Evolutionary conservation across 2,888 invertebrate genomes (phyloP), one percentile per base, ranked within the genome.

Genomic region (Acleris holmiana): DNA sequence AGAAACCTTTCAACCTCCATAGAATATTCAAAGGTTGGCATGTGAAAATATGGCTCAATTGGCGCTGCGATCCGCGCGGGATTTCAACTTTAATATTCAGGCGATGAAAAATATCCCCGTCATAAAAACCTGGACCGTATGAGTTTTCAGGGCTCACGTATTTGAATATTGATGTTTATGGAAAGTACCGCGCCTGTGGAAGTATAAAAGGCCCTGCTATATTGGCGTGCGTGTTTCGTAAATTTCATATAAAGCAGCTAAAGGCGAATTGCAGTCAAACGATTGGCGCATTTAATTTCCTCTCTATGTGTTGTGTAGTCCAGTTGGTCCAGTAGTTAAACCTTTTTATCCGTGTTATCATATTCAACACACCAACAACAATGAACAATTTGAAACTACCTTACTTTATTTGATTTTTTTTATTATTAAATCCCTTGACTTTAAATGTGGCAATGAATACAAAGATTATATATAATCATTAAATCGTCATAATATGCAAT

Each of bases 91-190:
- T 88, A 88, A 86, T 89, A 89, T 90, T 88, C 87, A 84, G 77
- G 78, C 86, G 82, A 87, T 89, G 88, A 90, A 89, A 89, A 87
- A 88, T 88, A 88, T 74, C 83, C 74, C 84, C 78, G 79, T 82
- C 83, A 88, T 88, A 88, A 90, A 88, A 89, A 85, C 82, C 79
- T 82, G 85, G 83, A 80, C 82, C 85, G 81, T 86, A 86, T 85
- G 87, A 86, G 88, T 83, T 88, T 85, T 87, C 83, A 84, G 85
- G 81, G 76, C 79, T 78, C 75, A 71, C 81, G 82, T 80, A 84
- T 88, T 88, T 88, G 84, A 88, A 89, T 89, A 89, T 89, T 88
- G 85, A 89, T 88, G 84, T 86, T 88, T 87, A 86, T 89, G 83
- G 82, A 84, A 83, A 85, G 76, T 78, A 67, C 66, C 69, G 68